Percentiles rank a stretch among this genome's conserved stretches.
These are phyloP conservation scores for Chrysocyon brachyurus DNA, from an alignment of 2,797 vertebrate species.

Conservation along the genomic window DNA sequence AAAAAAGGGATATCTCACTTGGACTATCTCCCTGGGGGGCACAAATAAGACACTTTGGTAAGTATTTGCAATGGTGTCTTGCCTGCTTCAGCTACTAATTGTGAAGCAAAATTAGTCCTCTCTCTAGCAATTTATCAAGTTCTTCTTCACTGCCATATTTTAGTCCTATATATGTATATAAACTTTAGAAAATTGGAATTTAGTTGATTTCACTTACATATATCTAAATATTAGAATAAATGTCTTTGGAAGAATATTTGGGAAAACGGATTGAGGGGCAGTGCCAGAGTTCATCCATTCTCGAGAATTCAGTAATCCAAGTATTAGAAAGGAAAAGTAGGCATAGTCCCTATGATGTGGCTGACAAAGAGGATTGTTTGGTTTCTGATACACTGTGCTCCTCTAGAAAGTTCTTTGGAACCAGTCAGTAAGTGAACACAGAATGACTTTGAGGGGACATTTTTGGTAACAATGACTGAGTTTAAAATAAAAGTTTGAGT, in stretches of 20 bases:
- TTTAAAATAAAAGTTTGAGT: constrained; percentile 33
- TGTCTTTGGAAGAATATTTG: background rate
- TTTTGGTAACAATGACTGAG: constrained; percentile 5
- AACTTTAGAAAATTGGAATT: background rate
- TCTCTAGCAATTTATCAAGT: background rate
- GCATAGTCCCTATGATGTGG: background rate
- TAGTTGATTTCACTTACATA: background rate
- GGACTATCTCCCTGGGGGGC: background rate
- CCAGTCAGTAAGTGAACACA: background rate
- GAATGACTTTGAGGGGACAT: background rate
- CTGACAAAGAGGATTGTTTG: background rate
- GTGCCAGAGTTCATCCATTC: background rate
- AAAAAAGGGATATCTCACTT: background rate
- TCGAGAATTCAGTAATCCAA: background rate
- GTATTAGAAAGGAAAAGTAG: background rate
- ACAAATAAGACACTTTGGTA: background rate
- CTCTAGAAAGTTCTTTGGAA: constrained; percentile 45
- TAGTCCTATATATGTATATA: background rate
- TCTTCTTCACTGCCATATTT: background rate
- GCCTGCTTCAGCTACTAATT: background rate
- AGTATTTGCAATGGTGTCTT: background rate
- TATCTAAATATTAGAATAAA: constrained; percentile 40
- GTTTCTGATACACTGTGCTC: background rate
- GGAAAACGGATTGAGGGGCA: background rate
- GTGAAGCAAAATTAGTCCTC: background rate